phyloP scores from a whole-genome alignment of 2,888 invertebrate species.

The Leistus spinibarbis region DNA sequence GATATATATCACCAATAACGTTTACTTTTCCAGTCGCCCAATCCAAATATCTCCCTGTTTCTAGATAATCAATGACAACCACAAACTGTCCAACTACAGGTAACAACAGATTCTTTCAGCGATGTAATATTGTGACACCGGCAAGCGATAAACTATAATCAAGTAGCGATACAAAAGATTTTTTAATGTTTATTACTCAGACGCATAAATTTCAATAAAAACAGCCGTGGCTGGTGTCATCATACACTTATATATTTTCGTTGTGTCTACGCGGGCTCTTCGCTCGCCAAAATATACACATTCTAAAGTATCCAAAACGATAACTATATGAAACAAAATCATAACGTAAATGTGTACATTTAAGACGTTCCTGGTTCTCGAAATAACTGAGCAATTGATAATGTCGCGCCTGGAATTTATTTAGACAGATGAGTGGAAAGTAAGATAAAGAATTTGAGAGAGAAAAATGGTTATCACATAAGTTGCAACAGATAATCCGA shows the following conservation, averaged over 20 bases:
- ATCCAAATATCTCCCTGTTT: background rate
- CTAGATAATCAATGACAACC: background rate
- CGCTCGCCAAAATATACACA: too few relatives aligned
- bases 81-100: background rate
- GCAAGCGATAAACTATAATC: conserved; percentile 32
- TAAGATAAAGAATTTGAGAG: background rate
- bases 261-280: too few relatives aligned
- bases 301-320: too few relatives aligned
- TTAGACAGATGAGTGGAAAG: background rate
- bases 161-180: conserved; percentile 31
- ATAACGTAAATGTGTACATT: too few relatives aligned
- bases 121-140: conserved; percentile 35
- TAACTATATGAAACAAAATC: too few relatives aligned
- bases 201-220: conserved; percentile 3
- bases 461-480: too few relatives aligned
- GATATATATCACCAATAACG: conserved; percentile 8
- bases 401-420: background rate
- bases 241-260: background rate
- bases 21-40: background rate
- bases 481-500: background rate
- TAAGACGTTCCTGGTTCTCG: too few relatives aligned
- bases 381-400: background rate
- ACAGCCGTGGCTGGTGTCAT: background rate
- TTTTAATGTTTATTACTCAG: background rate
- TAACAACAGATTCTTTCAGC: conserved; percentile 25